Conservation (phyloP, 1,140 invertebrate genomes). For the Cydia amplana region DNA sequence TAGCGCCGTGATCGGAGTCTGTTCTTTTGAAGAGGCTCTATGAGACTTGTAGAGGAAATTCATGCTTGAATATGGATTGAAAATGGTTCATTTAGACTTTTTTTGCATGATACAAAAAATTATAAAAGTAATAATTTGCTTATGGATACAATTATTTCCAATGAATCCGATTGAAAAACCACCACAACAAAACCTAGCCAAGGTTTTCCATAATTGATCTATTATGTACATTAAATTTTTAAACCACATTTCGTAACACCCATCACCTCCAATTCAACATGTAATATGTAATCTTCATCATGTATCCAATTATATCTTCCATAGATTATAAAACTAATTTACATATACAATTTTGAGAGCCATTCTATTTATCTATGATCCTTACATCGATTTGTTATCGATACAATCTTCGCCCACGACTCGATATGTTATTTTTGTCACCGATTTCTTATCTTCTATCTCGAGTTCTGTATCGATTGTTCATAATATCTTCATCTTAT, state of each 20-base stretch:
- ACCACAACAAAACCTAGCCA: background rate
- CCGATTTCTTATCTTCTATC: conserved; percentile 47
- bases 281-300: conserved; percentile 25
- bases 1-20: too few relatives aligned
- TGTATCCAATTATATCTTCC: conserved; percentile 32
- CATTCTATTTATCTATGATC: conserved; percentile 36
- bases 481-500: conserved; percentile 42
- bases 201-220: conserved; percentile 10
- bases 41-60: too few relatives aligned
- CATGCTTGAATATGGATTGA: too few relatives aligned
- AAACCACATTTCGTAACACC: background rate
- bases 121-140: too few relatives aligned
- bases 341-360: conserved; percentile 41
- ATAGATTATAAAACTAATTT: conserved; percentile 34
- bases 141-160: too few relatives aligned
- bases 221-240: background rate
- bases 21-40: too few relatives aligned
- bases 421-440: conserved; percentile 50
- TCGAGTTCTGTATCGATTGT: conserved; percentile 44
- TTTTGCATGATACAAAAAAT: too few relatives aligned
- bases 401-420: conserved; percentile 42
- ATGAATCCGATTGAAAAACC: too few relatives aligned
- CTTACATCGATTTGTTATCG: conserved; percentile 38
- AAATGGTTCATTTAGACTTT: too few relatives aligned
- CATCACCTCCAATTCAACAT: background rate